Evolutionary conservation across 2,113 vertebrate species (phyloP), one percentile per base, ranked within the genome.

Genomic region (Dasyurus viverrinus): DNA sequence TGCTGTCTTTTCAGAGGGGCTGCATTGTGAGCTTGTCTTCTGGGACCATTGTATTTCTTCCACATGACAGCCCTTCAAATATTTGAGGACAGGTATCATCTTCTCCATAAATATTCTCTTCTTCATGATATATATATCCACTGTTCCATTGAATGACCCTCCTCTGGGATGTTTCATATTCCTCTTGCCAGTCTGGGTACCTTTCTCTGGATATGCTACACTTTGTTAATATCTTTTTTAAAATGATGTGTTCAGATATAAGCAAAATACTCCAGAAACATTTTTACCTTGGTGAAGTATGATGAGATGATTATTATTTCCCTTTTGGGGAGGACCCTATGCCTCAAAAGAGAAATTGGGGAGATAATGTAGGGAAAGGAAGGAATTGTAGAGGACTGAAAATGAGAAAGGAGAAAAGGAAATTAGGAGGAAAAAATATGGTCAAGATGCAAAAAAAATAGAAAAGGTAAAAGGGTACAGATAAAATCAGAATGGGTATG

Each of bases 371-470:
- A 36, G 16, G 60, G 36, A 76, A 76, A 76, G 60, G 36, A 76
- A 76, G 12, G 30, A 68, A n/a, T 16, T 16, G 60, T 19, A 76
- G 60, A 76, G 60, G 36, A 30, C 0, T 68, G 27, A 68, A 68
- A 68, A 68, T 68, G 36, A n/a, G 14, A 68, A 68, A 42, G 36
- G 8, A 42, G 68, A 84, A 55, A 76, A 76, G 1, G 36, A 76
- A n/a, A 76, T 76, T 76, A 22, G 60, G 60, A 68, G 68, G n/a
- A 42, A 76, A 54, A 84, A 42, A 19, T 84, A 84, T 84, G 48
- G n/a, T n/a, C 52, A 94, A 90, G 53, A 8, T 90, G 47, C 36
- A 90, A 26, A 90, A 90, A 91, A 68, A 84, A 46, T 26, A 93
- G 46, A 89, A 0, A 50, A n/a, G n/a, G n/a, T 90, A 50, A 93